Percentiles rank a stretch among this genome's conserved stretches.
These are phyloP conservation scores for Apis laboriosa DNA, from an alignment of 1,140 invertebrate species.

Conservation along the genomic window DNA sequence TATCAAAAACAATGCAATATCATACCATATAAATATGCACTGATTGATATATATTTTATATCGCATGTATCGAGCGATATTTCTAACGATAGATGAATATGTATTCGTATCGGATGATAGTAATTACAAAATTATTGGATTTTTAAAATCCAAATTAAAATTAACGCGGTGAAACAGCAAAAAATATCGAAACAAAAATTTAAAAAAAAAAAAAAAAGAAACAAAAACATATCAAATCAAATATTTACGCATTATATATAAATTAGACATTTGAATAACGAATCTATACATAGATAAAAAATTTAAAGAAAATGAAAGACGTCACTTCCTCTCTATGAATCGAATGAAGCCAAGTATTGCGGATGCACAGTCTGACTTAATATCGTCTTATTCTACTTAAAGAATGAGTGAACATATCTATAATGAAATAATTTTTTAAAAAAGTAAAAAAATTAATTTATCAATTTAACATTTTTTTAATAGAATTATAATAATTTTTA, in stretches of 20 bases:
- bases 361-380: neutral
- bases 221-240: neutral
- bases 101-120: neutral
- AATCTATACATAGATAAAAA: neutral
- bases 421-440: no score
- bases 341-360: conserved; percentile 4
- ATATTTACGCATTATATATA: conserved; percentile 8
- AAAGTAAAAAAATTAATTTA: neutral
- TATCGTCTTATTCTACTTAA: conserved; percentile 11
- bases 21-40: neutral
- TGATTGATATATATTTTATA: neutral
- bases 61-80: neutral
- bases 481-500: no score
- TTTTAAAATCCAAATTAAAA: conserved; percentile 34
- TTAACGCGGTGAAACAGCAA: neutral
- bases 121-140: conserved; percentile 18
- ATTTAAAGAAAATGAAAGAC: neutral
- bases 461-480: no score
- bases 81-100: neutral
- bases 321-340: neutral
- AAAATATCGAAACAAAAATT: no score
- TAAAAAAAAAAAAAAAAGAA: no score
- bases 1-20: no score
- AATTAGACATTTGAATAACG: neutral
- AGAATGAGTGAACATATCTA: neutral